Percentiles rank a stretch among this genome's conserved stretches.
phyloP scores from a whole-genome alignment of 2,797 vertebrate species.

The Coregonus suidteri region DNA sequence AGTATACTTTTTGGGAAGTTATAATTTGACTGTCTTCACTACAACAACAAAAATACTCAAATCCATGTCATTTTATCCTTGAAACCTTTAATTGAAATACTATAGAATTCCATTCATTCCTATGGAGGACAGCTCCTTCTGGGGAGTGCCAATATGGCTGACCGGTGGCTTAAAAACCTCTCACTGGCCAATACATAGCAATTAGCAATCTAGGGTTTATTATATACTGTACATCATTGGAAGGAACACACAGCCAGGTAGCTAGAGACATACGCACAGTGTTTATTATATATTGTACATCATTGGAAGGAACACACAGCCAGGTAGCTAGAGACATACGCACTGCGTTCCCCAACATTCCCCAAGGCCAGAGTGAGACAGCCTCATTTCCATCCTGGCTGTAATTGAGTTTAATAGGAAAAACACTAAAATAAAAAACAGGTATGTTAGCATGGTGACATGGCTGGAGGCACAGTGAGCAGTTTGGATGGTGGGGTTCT shows the following conservation, averaged over 20 bases:
- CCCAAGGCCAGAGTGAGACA: not conserved
- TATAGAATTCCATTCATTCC: no score
- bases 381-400: not conserved
- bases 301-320: slow-evolving; percentile 4
- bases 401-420: slow-evolving; percentile 2
- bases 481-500: not conserved
- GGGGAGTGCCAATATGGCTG: no score
- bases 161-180: no score
- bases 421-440: not conserved
- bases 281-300: no score
- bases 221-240: not conserved
- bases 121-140: no score
- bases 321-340: not conserved
- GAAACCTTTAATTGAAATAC: no score
- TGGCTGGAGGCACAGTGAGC: not conserved
- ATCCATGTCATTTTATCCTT: no score
- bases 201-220: no score
- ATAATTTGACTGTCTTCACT: no score
- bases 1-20: no score
- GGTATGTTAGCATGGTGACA: not conserved
- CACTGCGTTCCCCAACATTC: not conserved
- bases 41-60: no score
- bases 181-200: no score
- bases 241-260: slow-evolving; percentile 4
- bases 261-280: not conserved